Base-by-base conservation (phyloP, 1,140 invertebrate genomes). In the Caenorhabditis inopinata region DNA sequence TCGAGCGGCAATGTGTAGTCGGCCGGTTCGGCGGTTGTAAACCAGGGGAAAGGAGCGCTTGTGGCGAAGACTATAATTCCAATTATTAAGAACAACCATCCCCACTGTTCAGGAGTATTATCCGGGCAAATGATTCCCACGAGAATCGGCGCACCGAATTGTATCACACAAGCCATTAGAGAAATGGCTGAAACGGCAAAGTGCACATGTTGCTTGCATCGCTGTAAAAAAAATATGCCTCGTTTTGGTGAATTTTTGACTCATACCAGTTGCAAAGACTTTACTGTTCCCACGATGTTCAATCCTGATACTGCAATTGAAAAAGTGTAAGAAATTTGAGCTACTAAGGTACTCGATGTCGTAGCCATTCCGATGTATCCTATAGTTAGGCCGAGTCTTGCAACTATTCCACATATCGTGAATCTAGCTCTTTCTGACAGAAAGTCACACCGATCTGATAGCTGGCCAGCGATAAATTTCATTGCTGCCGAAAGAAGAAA, bases 401-500 rank as follows among this genome's bases (percentile, higher is more conserved):
- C 87, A 35, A 84, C 53, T 21, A 62, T 79, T 23, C 82, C 85
- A 53, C 88, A 86, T 21, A 86, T 42, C 32, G 88, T 84, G 23
- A 86, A 48, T 27, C 85, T 27, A 18, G 18, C 68, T 35, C 78
- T 78, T 21, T 78, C 85, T 27, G 78, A 80, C 4, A 87, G 23
- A 81, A 83, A 85, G 27, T 81, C 77, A 27, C 85, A 47, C n/a
- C 76, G 53, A 75, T 86, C 85, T 45, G 79, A 84, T 11, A 86
- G 78, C 29, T 85, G 86, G 0, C 86, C 85, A 9, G 82, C 85
- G 25, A 87, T 73, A 27, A 87, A 74, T 79, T 86, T 86, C 14
- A 84, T 74, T 12, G 85, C 42, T 12, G 81, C 51, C 0, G 86
- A 80, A 7, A 84, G 53, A n/a, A 86, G 18, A 53, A 85, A 85